Percentiles rank a stretch among this genome's conserved stretches.
phyloP scores from a whole-genome alignment of 2,113 vertebrate species.

The Talpa occidentalis region DNA sequence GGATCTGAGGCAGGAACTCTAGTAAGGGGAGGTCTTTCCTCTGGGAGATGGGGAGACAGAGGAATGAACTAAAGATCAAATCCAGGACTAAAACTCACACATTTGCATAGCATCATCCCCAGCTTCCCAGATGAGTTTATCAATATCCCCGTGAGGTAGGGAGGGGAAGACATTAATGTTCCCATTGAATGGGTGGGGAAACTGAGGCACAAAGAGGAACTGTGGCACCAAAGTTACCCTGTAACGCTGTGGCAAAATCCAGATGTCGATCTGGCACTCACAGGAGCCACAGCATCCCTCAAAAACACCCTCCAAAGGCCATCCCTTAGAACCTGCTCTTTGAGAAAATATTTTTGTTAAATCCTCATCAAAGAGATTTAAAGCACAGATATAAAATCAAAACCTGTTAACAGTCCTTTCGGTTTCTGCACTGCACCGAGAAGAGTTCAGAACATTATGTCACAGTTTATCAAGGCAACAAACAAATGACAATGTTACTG shows the following conservation, averaged over 20 bases:
- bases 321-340: background rate
- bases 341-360: background rate
- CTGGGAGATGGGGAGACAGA: background rate
- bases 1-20: background rate
- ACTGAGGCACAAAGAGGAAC: slow-evolving; percentile 66
- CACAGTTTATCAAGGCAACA: slow-evolving; percentile 66
- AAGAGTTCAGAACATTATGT: slow-evolving; percentile 45
- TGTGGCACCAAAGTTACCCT: slow-evolving; percentile 47
- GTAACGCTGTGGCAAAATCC: slow-evolving; percentile 22
- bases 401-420: slow-evolving; percentile 65
- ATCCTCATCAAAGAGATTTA: slow-evolving; percentile 46
- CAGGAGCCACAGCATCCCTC: background rate
- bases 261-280: background rate
- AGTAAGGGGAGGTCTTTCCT: background rate
- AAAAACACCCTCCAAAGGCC: slow-evolving; percentile 16
- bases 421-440: slow-evolving; percentile 52
- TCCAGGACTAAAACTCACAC: background rate
- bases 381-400: slow-evolving; percentile 62
- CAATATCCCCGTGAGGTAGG: slow-evolving; percentile 38
- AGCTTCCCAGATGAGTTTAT: slow-evolving; percentile 32
- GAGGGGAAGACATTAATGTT: slow-evolving; percentile 53
- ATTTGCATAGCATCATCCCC: slow-evolving; percentile 67
- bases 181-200: slow-evolving; percentile 61
- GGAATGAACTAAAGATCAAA: slow-evolving; percentile 21
- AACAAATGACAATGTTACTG: background rate